Evolutionary conservation across 2,888 invertebrate genomes (phyloP).

Genomic region (Hyles lineata): DNA sequence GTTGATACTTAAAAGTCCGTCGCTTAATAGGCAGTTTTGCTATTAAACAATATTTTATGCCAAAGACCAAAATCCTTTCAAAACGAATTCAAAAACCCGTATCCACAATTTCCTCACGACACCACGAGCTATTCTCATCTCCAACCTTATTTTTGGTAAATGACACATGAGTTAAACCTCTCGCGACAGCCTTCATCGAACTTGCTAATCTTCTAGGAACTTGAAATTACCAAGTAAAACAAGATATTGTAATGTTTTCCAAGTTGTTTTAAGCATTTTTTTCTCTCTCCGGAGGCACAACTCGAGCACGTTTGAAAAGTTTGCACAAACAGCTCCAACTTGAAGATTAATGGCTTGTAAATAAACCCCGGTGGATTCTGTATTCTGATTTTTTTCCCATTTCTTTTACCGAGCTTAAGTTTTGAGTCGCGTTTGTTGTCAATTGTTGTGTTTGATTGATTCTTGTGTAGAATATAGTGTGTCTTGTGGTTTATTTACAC

Average conservation of each 20-base stretch:
- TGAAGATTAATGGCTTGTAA: constrained; percentile 30
- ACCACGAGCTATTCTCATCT: too few relatives aligned
- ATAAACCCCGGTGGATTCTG: constrained; percentile 23
- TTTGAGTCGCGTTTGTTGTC: background rate
- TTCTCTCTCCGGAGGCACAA: background rate
- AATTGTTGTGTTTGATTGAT: background rate
- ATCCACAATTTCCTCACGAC: too few relatives aligned
- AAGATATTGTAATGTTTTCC: constrained; percentile 19
- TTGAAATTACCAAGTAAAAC: constrained; percentile 24
- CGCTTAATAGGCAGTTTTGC: too few relatives aligned
- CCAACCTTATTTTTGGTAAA: too few relatives aligned
- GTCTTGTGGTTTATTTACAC: too few relatives aligned
- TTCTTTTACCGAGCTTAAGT: background rate
- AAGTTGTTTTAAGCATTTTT: constrained; percentile 14
- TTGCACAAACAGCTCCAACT: constrained; percentile 25
- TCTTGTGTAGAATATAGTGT: background rate
- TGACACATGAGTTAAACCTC: background rate
- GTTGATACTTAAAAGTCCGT: too few relatives aligned
- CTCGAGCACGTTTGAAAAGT: constrained; percentile 13
- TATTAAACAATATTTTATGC: too few relatives aligned
- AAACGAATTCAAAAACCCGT: too few relatives aligned
- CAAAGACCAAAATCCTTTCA: too few relatives aligned
- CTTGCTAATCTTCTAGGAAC: background rate
- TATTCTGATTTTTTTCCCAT: constrained; percentile 16
- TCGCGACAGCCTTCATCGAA: background rate